A percentile compares a stretch with the other conserved stretches of the same genome.
These are phyloP conservation scores for Drosophila histrio DNA, from an alignment of 2,888 invertebrate species.

Conservation along the genomic window DNA sequence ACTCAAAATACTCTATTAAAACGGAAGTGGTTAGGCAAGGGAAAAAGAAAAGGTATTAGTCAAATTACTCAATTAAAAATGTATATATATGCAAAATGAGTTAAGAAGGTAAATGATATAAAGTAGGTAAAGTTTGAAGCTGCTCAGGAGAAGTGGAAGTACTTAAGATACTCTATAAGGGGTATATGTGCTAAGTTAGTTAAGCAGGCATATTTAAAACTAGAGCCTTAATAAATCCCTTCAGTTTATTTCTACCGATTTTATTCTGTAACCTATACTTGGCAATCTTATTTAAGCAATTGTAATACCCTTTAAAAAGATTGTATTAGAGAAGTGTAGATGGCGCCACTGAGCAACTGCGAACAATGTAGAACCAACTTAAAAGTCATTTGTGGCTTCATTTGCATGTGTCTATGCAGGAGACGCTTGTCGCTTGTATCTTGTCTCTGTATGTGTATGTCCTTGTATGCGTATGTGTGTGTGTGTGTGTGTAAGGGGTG, in stretches of 20 bases:
- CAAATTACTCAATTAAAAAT: too few relatives aligned
- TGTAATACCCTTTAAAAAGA: neutral
- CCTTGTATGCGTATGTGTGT: conserved; percentile 6
- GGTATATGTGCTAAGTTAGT: neutral
- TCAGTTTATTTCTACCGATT: neutral
- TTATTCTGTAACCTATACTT: too few relatives aligned
- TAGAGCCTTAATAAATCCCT: neutral
- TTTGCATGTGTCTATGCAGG: conserved; percentile 53
- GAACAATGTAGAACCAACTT: conserved; percentile 29
- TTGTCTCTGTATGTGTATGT: neutral
- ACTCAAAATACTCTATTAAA: too few relatives aligned
- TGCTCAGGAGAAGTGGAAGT: too few relatives aligned
- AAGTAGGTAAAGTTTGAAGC: too few relatives aligned
- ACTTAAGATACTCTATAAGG: neutral
- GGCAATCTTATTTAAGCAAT: neutral
- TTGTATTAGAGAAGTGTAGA: conserved; percentile 7
- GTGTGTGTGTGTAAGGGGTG: neutral
- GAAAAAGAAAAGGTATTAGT: too few relatives aligned
- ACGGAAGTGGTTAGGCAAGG: too few relatives aligned
- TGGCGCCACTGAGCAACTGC: conserved; percentile 30
- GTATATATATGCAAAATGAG: too few relatives aligned
- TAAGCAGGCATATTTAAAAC: neutral
- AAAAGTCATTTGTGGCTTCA: conserved; percentile 70
- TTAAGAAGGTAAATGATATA: too few relatives aligned
- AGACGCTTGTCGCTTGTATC: conserved; percentile 12